Percentiles rank a stretch among this genome's conserved stretches.
Conservation (phyloP, 2,888 invertebrate genomes). For the Neoitamus cyanurus region DNA sequence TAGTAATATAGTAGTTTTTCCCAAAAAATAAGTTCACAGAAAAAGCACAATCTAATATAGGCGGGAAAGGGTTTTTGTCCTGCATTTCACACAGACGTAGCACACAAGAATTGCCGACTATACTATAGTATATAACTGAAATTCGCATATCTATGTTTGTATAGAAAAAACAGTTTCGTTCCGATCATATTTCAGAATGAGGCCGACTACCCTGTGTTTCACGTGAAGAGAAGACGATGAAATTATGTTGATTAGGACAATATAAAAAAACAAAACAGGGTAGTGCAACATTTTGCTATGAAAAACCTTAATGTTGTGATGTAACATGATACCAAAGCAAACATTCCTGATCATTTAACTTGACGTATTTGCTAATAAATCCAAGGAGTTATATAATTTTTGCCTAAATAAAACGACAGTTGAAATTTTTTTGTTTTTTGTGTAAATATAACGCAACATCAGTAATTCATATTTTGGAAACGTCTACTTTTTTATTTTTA, state of each 20-base stretch:
- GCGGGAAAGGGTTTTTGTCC: background rate
- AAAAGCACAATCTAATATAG: background rate
- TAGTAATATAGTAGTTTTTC: background rate
- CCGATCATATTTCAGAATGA: background rate
- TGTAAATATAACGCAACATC: background rate
- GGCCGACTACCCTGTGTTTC: background rate
- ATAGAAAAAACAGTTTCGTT: background rate
- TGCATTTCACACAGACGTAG: too few relatives aligned
- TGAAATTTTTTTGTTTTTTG: background rate
- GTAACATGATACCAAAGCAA: background rate
- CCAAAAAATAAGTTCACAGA: background rate
- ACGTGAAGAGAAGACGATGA: background rate
- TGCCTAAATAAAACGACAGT: background rate
- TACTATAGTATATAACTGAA: background rate
- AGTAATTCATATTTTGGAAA: background rate
- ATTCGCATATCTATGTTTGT: background rate
- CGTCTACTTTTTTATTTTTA: background rate
- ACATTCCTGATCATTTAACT: background rate
- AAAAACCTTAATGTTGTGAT: background rate
- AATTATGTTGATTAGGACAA: background rate
- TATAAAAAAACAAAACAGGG: background rate
- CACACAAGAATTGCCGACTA: too few relatives aligned
- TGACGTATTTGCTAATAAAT: background rate
- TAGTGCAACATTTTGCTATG: background rate
- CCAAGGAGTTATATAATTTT: background rate